phyloP scores from a whole-genome alignment of 2,888 invertebrate species.

The Aporophyla nigra region DNA sequence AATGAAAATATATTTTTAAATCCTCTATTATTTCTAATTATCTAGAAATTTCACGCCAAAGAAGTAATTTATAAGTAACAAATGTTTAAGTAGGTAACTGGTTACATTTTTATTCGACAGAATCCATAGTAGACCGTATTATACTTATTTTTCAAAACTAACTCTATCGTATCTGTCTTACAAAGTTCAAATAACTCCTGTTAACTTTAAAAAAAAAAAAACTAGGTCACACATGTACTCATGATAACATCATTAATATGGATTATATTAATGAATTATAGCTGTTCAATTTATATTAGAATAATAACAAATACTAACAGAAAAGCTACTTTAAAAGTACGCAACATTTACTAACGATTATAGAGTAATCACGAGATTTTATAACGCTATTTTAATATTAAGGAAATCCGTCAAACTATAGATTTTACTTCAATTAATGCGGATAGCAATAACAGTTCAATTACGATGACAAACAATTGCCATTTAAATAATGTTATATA shows the following conservation, averaged over 20 bases:
- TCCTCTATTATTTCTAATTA: background rate
- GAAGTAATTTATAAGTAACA: background rate
- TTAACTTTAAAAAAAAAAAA: constrained; percentile 16
- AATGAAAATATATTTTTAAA: background rate
- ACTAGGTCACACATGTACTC: constrained; percentile 31
- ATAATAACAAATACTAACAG: constrained; percentile 7
- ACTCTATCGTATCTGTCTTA: constrained; percentile 5
- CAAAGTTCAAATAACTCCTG: constrained; percentile 28
- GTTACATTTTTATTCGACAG: background rate
- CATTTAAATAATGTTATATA: constrained; percentile 23
- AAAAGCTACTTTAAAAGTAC: background rate
- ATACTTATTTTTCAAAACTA: background rate
- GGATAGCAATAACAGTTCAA: constrained; percentile 13
- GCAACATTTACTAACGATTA: background rate
- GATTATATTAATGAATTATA: constrained; percentile 10
- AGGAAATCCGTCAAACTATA: constrained; percentile 17
- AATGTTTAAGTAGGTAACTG: too few relatives aligned
- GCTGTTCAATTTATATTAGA: background rate
- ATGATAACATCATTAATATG: constrained; percentile 3
- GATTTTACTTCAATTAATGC: constrained; percentile 31
- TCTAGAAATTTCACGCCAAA: too few relatives aligned
- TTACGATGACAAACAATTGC: constrained; percentile 11
- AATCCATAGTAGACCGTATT: background rate
- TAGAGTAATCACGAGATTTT: background rate
- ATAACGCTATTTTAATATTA: background rate